phyloP scores from a whole-genome alignment of 2,797 vertebrate species.

The Acrocephalus scirpaceus region DNA sequence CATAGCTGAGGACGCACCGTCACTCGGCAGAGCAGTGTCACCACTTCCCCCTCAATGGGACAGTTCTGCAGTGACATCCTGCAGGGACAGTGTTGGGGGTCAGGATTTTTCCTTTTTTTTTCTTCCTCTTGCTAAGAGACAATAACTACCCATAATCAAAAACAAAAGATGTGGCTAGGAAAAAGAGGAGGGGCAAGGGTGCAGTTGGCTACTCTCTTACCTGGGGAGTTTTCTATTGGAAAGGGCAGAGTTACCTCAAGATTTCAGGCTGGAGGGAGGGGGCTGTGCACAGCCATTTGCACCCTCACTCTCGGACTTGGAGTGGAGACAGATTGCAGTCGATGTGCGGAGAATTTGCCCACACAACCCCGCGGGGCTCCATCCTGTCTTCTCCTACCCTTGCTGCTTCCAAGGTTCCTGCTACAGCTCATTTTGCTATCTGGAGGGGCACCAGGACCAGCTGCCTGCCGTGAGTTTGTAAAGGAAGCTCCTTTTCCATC shows the following conservation, averaged over 20 bases:
- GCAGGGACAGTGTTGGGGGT: not conserved
- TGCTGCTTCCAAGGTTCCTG: not conserved
- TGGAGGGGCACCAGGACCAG: rapidly evolving
- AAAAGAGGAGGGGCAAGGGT: not conserved
- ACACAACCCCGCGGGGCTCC: rapidly evolving
- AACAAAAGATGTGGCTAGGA: not conserved
- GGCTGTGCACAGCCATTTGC: rapidly evolving
- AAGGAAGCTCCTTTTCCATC: not conserved
- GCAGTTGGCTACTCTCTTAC: not conserved
- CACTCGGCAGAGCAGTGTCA: not conserved
- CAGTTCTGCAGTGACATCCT: not conserved
- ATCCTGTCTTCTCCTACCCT: not conserved
- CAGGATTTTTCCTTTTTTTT: not conserved
- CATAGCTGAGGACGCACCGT: not conserved
- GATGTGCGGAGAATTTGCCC: not conserved
- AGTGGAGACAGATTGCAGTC: rapidly evolving
- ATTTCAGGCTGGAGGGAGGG: not conserved
- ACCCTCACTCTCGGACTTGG: rapidly evolving
- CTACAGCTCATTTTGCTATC: not conserved
- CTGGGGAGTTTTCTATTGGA: not conserved
- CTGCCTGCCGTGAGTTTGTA: rapidly evolving
- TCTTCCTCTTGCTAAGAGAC: not conserved
- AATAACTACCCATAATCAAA: not conserved
- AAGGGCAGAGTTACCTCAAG: not conserved
- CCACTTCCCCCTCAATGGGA: not conserved